These are phyloP conservation scores for Micrastur ruficollis DNA, from an alignment of 2,797 vertebrate genomes.

Conservation along the genomic window DNA sequence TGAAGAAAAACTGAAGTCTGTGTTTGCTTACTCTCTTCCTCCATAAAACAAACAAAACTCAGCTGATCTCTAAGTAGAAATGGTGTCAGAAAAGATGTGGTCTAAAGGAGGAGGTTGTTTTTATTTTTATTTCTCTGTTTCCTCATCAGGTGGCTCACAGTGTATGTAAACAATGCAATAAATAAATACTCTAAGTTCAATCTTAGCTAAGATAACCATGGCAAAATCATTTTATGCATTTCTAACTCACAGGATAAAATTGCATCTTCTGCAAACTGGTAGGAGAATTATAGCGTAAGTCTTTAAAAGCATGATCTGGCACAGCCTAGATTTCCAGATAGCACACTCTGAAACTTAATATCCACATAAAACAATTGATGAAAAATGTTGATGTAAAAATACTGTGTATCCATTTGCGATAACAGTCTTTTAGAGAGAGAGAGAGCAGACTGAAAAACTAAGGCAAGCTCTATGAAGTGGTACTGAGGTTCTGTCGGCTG, in stretches of 20 bases:
- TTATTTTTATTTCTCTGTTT: conserved; percentile 14
- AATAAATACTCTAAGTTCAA: conserved; percentile 12
- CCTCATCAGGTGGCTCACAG: neutral
- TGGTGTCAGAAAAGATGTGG: neutral
- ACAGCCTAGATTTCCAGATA: conserved; percentile 18
- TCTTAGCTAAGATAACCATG: neutral
- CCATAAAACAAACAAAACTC: neutral
- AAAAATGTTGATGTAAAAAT: neutral
- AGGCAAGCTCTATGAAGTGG: neutral
- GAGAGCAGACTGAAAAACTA: neutral
- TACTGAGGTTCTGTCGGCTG: neutral
- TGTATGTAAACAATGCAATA: conserved; percentile 30
- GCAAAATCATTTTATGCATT: neutral
- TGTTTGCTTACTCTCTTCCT: neutral
- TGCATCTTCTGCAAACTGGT: neutral
- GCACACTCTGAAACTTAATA: neutral
- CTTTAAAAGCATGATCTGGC: neutral
- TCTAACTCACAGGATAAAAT: conserved; percentile 11
- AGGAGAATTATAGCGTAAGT: neutral
- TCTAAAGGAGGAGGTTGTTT: neutral
- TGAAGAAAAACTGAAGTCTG: conserved; percentile 6
- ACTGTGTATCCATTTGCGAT: neutral
- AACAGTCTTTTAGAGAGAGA: neutral
- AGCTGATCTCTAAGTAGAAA: neutral
- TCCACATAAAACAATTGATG: neutral